Conservation (phyloP, 2,888 invertebrate genomes). For the Calliscelio sp. region DNA sequence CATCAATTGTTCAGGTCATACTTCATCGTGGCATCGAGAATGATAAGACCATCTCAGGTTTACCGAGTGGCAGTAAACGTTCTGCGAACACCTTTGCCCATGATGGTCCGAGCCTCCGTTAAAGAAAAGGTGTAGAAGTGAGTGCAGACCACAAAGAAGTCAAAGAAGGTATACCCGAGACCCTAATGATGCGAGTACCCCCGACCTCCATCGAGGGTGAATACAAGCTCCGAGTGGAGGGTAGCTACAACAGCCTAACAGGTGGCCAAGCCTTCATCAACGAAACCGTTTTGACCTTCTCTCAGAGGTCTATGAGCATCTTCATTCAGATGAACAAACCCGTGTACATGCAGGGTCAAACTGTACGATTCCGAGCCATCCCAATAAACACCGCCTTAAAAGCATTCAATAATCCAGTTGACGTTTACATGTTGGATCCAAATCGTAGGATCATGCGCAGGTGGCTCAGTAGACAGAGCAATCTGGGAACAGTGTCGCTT, state of each 20-base stretch:
- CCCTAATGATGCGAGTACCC: conserved; percentile 96
- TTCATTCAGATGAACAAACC: conserved; percentile 98
- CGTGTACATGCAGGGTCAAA: conserved; percentile 97
- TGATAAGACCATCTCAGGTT: conserved; percentile 96
- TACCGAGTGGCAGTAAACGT: conserved; percentile 95
- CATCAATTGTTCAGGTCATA: conserved; percentile 91
- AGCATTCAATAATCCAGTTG: conserved; percentile 96
- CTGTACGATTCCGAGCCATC: conserved; percentile 93
- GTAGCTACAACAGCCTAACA: conserved; percentile 91
- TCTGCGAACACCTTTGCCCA: conserved; percentile 91
- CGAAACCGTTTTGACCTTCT: conserved; percentile 94
- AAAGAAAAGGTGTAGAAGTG: conserved; percentile 95
- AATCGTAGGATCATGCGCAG: conserved; percentile 94
- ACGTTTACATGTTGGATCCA: conserved; percentile 97
- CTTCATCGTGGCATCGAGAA: conserved; percentile 95
- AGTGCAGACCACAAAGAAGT: conserved; percentile 93
- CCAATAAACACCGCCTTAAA: conserved; percentile 97
- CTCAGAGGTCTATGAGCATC: conserved; percentile 96
- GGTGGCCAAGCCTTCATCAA: conserved; percentile 96
- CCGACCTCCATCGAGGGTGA: conserved; percentile 93
- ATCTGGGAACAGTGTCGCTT: conserved; percentile 97
- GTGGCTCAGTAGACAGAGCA: conserved; percentile 96
- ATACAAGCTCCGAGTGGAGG: conserved; percentile 94
- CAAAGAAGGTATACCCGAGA: conserved; percentile 95
- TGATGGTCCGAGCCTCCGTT: conserved; percentile 96